Evolutionary conservation across 1,140 invertebrate genomes (phyloP).

Genomic region (Apis laboriosa): DNA sequence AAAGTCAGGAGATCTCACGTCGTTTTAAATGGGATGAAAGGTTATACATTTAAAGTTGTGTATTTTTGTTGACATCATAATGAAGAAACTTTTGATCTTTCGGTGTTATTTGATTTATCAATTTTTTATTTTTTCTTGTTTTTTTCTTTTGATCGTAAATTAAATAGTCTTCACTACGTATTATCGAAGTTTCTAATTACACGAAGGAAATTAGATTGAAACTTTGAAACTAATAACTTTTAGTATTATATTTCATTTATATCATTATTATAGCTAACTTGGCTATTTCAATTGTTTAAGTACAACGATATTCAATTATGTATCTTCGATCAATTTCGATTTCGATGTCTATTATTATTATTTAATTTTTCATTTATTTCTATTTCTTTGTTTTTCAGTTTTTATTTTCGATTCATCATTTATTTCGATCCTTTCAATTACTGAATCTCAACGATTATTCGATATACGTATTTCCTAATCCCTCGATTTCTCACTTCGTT

Average conservation of each 20-base stretch:
- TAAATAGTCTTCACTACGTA: too few species aligned
- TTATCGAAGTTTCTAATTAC: too few species aligned
- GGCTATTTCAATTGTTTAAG: neutral
- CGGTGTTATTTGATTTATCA: too few species aligned
- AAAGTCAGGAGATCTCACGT: neutral
- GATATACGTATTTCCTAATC: neutral
- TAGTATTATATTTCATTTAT: too few species aligned
- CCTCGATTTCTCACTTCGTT: constrained; percentile 14
- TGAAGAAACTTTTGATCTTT: neutral
- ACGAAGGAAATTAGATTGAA: too few species aligned
- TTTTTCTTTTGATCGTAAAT: too few species aligned
- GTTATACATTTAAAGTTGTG: neutral
- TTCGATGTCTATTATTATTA: neutral
- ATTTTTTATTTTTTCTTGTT: too few species aligned
- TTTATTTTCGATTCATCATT: neutral
- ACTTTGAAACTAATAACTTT: too few species aligned
- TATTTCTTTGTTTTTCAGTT: neutral
- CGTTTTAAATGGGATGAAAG: neutral
- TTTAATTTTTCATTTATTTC: too few species aligned
- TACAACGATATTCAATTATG: neutral
- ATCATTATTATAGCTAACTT: too few species aligned
- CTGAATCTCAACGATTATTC: neutral
- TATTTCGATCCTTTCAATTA: neutral
- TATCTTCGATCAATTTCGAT: neutral
- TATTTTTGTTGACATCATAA: neutral